Evolutionary conservation across 1,140 invertebrate species (phyloP), one percentile per base, ranked within the genome.

Genomic region (Colletes latitarsis): DNA sequence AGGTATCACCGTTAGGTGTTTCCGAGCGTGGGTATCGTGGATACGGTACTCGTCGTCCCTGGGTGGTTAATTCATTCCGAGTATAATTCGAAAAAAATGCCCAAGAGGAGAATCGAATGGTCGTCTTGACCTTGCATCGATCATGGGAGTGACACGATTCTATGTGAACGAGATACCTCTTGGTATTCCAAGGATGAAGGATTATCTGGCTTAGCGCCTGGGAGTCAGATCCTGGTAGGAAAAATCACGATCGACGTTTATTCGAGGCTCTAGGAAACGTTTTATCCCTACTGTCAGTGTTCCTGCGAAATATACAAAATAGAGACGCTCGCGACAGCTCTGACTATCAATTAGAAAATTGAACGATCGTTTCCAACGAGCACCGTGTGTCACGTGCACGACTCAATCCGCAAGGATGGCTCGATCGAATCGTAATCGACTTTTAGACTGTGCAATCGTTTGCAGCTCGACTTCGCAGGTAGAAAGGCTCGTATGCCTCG

Each of bases 91-190:
- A 43, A 19, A 14, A 84, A 68, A 76, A 69, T 15, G 15, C 49
- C 1, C 1, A 12, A 9, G 69, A 78, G 60, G 53, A 64, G 71
- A 49, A 57, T 43, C 60, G 8, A 75, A 66, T 46, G 60, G 4
- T 60, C 6, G 67, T 58, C 19, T 30, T 53, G 49, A 62, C 72
- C 83, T 85, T 85, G 78, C 64, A 46, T 77, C 73, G 73, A 85
- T 85, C 82, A 84, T 60, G 62, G 39, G 77, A 46, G 68, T 76
- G 82, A 85, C 73, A 76, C 63, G 57, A 60, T 75, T 63, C 66
- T 43, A 55, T 46, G 72, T 17, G 62, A 68, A 21, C 55, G 49
- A 49, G 68, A 81, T 69, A 69, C 46, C 53, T 17, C 21, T 53
- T 21, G 82, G 57, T 82, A 77, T 84, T 82, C 76, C 72, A 77